Conservation (phyloP, 2,113 vertebrate genomes). For the Thoracochromis brauschi region DNA sequence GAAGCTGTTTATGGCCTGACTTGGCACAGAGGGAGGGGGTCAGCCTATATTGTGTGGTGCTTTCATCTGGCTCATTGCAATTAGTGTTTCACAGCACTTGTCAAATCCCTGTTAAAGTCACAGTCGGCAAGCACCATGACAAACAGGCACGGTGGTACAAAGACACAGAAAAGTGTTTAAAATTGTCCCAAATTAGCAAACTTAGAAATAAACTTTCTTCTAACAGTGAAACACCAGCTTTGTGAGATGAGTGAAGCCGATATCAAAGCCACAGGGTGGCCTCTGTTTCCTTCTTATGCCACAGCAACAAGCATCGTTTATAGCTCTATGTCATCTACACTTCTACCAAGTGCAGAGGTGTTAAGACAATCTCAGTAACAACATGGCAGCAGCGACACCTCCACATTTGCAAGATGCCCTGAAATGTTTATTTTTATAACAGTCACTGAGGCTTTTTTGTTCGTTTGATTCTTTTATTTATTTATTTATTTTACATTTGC, state of each 20-base stretch:
- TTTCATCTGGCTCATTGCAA: slow-evolving; percentile 57
- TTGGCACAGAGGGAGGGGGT: slow-evolving; percentile 60
- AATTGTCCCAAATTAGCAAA: neutral
- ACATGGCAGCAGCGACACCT: slow-evolving; percentile 29
- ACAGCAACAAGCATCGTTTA: neutral
- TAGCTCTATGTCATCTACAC: neutral
- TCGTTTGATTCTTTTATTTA: neutral
- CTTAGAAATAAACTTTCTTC: neutral
- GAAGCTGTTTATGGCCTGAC: slow-evolving; percentile 56
- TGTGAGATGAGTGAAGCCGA: neutral
- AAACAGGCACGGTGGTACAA: neutral
- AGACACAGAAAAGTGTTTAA: neutral
- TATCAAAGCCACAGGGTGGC: neutral
- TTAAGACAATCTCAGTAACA: neutral
- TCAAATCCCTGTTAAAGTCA: slow-evolving; percentile 8
- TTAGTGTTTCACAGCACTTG: slow-evolving; percentile 42
- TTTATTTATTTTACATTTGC: neutral
- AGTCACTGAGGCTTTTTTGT: neutral
- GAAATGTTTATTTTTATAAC: neutral
- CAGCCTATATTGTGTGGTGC: slow-evolving; percentile 28
- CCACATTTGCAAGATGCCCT: slow-evolving; percentile 43
- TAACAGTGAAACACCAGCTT: neutral
- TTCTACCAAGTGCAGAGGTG: slow-evolving; percentile 50
- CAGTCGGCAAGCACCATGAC: neutral
- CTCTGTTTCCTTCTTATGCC: neutral